Base-by-base conservation (phyloP, 2,113 vertebrate genomes). In the Gracilinanus agilis region DNA sequence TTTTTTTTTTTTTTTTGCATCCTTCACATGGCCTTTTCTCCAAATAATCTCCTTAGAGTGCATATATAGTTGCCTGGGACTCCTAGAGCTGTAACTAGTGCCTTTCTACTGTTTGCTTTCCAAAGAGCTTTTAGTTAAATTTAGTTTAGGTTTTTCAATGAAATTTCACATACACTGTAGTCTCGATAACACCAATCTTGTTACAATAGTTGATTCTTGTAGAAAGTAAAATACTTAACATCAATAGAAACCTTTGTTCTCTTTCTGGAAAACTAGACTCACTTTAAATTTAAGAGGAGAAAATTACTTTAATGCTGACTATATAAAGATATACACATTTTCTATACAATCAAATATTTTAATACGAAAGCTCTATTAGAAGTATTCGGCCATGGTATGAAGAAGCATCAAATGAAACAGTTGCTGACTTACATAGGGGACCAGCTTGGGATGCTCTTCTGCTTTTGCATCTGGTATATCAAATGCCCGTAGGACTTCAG, bases 351-450 rank as follows among this genome's bases (percentile, higher is more conserved):
- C 88, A 94, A 54, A 53, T 9, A 90, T 25, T 19, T 27, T 27
- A 29, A 27, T 19, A 23, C 19, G 21, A 49, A 91, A 91, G 91
- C 27, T 89, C 75, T 67, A 7, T 3, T 53, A 90, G 90, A 91
- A 91, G 95, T 25, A 90, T 44, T 8, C 25, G 54, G 83, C 83
- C 93, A 89, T 25, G 61, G 8, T 5, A 49, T 12, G 8, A 89
- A 94, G 9, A 54, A 67, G 88, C 90, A 90, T 96, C 92, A 88
- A 93, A 92, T 16, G 16, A 83, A 92, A 96, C 55, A 56, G 88
- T 25, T n/a, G 90, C 96, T 88, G 94, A 97, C 96, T 92, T 98
- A 98, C 98, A n/a, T 0, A 55, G 92, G 93, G 54, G 54, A 54
- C 54, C 96, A 96, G 13, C 90, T 93, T 24, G 54, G 44, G 96